Percentiles rank a stretch among this genome's conserved stretches.
phyloP scores from a whole-genome alignment of 2,888 invertebrate genomes.

The Caenorhabditis sp. region DNA sequence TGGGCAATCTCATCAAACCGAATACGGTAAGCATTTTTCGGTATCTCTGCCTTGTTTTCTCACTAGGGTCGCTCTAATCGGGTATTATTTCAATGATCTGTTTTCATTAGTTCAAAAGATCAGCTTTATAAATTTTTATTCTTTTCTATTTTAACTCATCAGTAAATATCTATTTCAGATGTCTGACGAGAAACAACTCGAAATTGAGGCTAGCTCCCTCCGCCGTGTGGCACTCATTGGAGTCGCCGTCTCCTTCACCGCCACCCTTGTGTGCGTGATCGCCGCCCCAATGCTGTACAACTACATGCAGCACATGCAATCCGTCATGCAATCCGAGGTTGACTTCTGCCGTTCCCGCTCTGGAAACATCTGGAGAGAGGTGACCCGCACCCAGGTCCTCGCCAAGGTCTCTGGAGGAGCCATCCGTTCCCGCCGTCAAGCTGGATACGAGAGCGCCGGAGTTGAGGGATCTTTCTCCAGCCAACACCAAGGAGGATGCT shows the following conservation, averaged over 20 bases:
- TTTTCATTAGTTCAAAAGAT: neutral
- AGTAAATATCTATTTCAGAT: conserved; percentile 59
- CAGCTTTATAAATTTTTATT: neutral
- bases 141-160: neutral
- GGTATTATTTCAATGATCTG: neutral
- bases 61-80: conserved; percentile 3
- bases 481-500: conserved; percentile 69
- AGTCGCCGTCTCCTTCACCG: conserved; percentile 76
- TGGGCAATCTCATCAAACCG: conserved; percentile 68
- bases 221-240: conserved; percentile 78
- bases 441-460: conserved; percentile 70
- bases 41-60: conserved; percentile 46
- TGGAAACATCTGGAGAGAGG: conserved; percentile 78
- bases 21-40: conserved; percentile 61
- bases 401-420: conserved; percentile 73
- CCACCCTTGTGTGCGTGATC: conserved; percentile 76
- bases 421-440: conserved; percentile 69
- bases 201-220: conserved; percentile 75
- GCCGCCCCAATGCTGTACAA: conserved; percentile 80
- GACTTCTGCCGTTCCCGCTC: conserved; percentile 79
- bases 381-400: conserved; percentile 76
- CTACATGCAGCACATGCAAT: conserved; percentile 81
- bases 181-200: conserved; percentile 74
- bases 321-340: conserved; percentile 77
- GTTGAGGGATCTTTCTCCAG: conserved; percentile 60